Conservation (phyloP, 2,797 vertebrate genomes). For the Leptodactylus fallax region DNA sequence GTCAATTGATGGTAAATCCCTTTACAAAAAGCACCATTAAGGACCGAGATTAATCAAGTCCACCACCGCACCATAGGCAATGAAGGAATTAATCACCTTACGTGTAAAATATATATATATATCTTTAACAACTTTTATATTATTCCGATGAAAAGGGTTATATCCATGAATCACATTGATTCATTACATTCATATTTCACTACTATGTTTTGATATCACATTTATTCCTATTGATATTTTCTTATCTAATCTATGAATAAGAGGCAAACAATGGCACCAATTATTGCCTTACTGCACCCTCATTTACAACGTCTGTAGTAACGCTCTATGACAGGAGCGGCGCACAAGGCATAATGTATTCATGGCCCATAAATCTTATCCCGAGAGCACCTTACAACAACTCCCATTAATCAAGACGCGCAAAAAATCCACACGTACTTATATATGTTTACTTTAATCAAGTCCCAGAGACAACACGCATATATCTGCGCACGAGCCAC, state of each 20-base stretch:
- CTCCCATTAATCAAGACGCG: slow-evolving; percentile 28
- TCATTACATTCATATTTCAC: background rate
- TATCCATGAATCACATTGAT: slow-evolving; percentile 4
- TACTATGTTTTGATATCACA: background rate
- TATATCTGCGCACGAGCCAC: background rate
- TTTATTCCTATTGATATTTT: slow-evolving; percentile 3
- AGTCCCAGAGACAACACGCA: background rate
- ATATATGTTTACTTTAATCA: slow-evolving; percentile 37
- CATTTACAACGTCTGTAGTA: background rate
- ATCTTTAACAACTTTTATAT: background rate
- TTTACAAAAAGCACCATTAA: too few relatives aligned
- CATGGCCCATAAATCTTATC: slow-evolving; percentile 31
- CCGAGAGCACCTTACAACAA: slow-evolving; percentile 37
- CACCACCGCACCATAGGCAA: too few relatives aligned
- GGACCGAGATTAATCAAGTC: too few relatives aligned
- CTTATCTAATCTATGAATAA: background rate
- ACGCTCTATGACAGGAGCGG: background rate
- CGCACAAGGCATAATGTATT: slow-evolving; percentile 31
- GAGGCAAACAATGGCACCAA: background rate
- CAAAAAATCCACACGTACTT: slow-evolving; percentile 14
- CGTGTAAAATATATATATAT: background rate
- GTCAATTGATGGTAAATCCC: too few relatives aligned
- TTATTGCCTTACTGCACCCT: background rate
- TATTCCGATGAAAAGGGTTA: background rate
- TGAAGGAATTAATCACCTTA: too few relatives aligned